Evolutionary conservation across 1,140 invertebrate species (phyloP), one percentile per base, ranked within the genome.

Genomic region (Pachypsylla venusta): DNA sequence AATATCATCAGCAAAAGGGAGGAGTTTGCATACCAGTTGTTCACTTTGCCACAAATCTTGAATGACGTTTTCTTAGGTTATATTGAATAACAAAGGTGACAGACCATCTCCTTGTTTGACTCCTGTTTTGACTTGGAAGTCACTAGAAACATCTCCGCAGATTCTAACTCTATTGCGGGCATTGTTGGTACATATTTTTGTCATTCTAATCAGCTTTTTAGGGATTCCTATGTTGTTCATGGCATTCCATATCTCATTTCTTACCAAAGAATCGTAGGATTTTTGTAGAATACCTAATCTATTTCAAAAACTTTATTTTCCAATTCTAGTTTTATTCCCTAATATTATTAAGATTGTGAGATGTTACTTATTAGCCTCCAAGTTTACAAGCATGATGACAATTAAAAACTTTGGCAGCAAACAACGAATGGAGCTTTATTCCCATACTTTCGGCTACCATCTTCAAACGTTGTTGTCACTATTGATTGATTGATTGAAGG

Each of bases 41-140:
- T 35, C 16, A 35, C 30, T 35, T 35, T 35, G 30, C 30, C 30
- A 35, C 10, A 35, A 16, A 35, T 35, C 30, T 35, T 35, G 30
- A 16, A 35, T 12, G 10, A 35, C 30, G 16, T 16, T 35, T 35
- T 35, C 30, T 35, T 12, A 35, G 16, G 16, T 12, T 35, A 62
- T 28, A 54, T 62, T 56, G 28, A 60, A 62, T 54, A 61, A 28
- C 13, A 57, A 24, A 1, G 25, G 57, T 7, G 56, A 61, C 40
- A 58, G 39, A 22, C n/a, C 42, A 42, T 61, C 56, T 30, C 56
- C 60, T 54, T 61, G 56, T 27, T 28, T 58, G 20, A 58, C 39
- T 54, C 42, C 57, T 24, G 60, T 58, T 24, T 48, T 54, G 25
- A 58, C 28, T 54, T 42, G 12, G 40, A 39, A 19, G 19, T 28